Evolutionary conservation across 2,113 vertebrate species (phyloP), one percentile per base, ranked within the genome.

Genomic region (Oenanthe oenanthe): DNA sequence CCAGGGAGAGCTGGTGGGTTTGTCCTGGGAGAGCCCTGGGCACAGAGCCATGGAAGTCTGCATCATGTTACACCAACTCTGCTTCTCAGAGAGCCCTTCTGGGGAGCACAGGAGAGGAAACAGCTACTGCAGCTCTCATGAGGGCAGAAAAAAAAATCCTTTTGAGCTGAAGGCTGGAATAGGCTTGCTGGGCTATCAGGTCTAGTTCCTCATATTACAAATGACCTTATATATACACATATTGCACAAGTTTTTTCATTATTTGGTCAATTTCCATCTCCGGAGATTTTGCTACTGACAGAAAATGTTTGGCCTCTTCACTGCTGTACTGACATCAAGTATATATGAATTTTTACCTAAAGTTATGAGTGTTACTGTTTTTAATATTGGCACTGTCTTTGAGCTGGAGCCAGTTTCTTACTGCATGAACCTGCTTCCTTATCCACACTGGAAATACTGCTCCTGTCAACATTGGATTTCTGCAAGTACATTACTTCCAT

Each of bases 251-350:
- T n/a, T 87, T 79, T 91, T 79, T 54, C 7, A 48, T 81, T 89
- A 57, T 78, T 93, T 76, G 38, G 58, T 76, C 57, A 80, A 77
- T 73, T 95, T 86, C 29, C 38, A 51, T 47, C 67, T 91, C 50
- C 53, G 63, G 15, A 70, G 67, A 73, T 83, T 36, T 32, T 88
- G 63, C 26, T 50, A 34, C 42, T 58, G 58, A 76, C 67, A 65
- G n/a, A 76, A 80, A 61, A 32, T 34, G 5, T 72, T 65, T 58
- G 43, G 78, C 31, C 0, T 8, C 38, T 88, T 82, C 40, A 57
- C 14, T 68, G 40, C 24, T 88, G 48, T 76, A n/a, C 25, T 57
- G 53, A 28, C 75, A 76, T 85, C 34, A 60, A 72, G 17, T 34
- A 15, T 34, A 79, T 63, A 79, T 82, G 48, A 40, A 56, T 83